Conservation (phyloP, 2,888 invertebrate species). For the Poecilus cupreus region DNA sequence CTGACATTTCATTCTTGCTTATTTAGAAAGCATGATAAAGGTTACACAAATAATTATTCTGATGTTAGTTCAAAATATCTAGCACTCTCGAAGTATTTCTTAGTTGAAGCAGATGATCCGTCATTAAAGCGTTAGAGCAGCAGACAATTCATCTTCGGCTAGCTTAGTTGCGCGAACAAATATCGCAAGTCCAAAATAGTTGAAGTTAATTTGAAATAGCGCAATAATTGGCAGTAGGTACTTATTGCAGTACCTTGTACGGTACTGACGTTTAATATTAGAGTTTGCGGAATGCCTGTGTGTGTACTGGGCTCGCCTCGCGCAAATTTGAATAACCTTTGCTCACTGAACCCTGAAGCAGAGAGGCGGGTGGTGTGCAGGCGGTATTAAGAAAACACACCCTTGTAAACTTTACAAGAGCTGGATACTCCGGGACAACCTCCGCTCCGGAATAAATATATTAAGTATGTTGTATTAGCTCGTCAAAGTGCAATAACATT, state of each 20-base stretch:
- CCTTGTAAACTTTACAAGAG: background rate
- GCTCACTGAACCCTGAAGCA: slow-evolving; percentile 46
- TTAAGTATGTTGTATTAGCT: slow-evolving; percentile 15
- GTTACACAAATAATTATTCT: no score
- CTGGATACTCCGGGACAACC: background rate
- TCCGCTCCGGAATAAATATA: slow-evolving; percentile 12
- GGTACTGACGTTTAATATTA: slow-evolving; percentile 54
- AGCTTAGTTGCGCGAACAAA: background rate
- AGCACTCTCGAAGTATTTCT: background rate
- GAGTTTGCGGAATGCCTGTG: slow-evolving; percentile 56
- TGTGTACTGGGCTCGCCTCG: slow-evolving; percentile 17
- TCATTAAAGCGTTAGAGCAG: background rate
- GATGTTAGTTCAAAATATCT: no score
- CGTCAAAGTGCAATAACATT: slow-evolving; percentile 17
- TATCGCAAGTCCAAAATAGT: slow-evolving; percentile 47
- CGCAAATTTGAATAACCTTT: slow-evolving; percentile 50
- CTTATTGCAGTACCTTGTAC: slow-evolving; percentile 58
- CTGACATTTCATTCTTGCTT: no score
- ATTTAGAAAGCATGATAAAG: no score
- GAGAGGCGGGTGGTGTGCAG: background rate
- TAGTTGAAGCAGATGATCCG: background rate
- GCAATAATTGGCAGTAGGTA: slow-evolving; percentile 54
- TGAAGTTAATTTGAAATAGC: slow-evolving; percentile 53
- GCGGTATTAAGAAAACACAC: slow-evolving; percentile 47
- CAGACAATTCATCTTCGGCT: slow-evolving; percentile 9